These are phyloP conservation scores for Microchirus variegatus DNA, from an alignment of 2,797 vertebrate species.

Conservation along the genomic window DNA sequence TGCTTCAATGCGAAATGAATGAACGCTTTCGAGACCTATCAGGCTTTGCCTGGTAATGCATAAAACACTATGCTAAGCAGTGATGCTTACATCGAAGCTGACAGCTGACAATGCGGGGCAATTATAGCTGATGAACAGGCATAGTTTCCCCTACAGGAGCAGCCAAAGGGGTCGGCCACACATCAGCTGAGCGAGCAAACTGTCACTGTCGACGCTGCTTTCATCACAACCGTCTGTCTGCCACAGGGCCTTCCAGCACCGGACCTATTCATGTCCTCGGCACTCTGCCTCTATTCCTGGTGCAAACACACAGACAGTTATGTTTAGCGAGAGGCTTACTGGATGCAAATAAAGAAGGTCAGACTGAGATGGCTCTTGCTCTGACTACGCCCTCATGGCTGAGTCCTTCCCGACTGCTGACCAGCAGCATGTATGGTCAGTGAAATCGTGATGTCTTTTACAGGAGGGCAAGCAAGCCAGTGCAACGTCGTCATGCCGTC, in stretches of 20 bases:
- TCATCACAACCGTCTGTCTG: slow-evolving; percentile 55
- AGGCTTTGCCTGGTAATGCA: slow-evolving; percentile 1
- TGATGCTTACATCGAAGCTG: slow-evolving; percentile 23
- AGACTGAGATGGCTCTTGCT: slow-evolving; percentile 38
- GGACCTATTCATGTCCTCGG: slow-evolving; percentile 37
- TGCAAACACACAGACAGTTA: slow-evolving; percentile 58
- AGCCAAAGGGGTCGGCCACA: slow-evolving; percentile 48
- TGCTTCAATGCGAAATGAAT: slow-evolving; percentile 3
- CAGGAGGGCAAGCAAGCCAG: not conserved
- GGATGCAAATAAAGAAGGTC: slow-evolving; percentile 73
- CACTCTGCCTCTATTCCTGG: slow-evolving; percentile 60
- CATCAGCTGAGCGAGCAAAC: slow-evolving; percentile 61
- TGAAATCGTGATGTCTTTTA: slow-evolving; percentile 1
- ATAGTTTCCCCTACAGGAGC: slow-evolving; percentile 41
- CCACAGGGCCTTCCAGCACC: slow-evolving; percentile 26
- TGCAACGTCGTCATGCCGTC: not conserved
- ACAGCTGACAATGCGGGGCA: slow-evolving; percentile 35
- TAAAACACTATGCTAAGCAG: slow-evolving; percentile 7
- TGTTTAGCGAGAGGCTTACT: slow-evolving; percentile 65
- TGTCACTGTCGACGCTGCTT: slow-evolving; percentile 49
- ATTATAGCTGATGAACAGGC: slow-evolving; percentile 43
- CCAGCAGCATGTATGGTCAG: slow-evolving; percentile 16
- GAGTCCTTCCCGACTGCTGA: slow-evolving; percentile 21
- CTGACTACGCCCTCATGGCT: slow-evolving; percentile 35
- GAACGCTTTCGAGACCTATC: slow-evolving; percentile 3